Base-by-base conservation (phyloP, 2,797 vertebrate species). In the Nyctibius grandis region DNA sequence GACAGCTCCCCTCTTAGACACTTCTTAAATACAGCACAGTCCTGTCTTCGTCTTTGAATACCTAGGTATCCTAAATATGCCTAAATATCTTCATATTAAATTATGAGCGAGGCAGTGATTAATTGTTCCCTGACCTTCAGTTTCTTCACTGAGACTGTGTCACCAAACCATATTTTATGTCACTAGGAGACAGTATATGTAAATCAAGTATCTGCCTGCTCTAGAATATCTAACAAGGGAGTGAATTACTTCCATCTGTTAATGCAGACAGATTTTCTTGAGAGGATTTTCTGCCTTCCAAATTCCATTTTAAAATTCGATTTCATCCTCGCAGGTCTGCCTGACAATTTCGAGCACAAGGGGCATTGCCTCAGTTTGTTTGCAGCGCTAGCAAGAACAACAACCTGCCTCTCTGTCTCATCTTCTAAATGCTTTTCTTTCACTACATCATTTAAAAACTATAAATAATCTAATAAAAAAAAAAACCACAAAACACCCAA, bases 161-260 rank as follows among this genome's bases (percentile, higher is more conserved):
- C 90, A 95, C 80, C 67, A 93, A 91, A 91, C 53, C 8, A 2
- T 86, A 88, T 89, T 87, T 96, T 86, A 79, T 91, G 77, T 93
- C 86, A 76, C 59, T 65, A 65, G 54, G 47, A 86, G 73, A 88
- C 47, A 87, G 85, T 28, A 93, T 63, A 65, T 2, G 1, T 88
- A 93, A 91, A 95, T 95, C 83, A 90, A 91, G 2, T 86, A 84
- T 67, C 91, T 95, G 80, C 38, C 54, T 84, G 54, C 36, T 85
- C 47, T 51, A 59, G 70, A 90, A 90, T 86, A 85, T n/a, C 57
- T 93, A 79, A 83, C 31, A 91, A 88, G 47, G 76, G n/a, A 85
- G 70, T 74, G 93, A 94, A 92, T 93, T 75, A 79, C 84, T 86
- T 67, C 68, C 76, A 94, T 83, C 63, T 4, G 0, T 92, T 94